These are phyloP conservation scores for Trypoxylon attenuatum DNA, from an alignment of 2,888 invertebrate species.

Conservation along the genomic window DNA sequence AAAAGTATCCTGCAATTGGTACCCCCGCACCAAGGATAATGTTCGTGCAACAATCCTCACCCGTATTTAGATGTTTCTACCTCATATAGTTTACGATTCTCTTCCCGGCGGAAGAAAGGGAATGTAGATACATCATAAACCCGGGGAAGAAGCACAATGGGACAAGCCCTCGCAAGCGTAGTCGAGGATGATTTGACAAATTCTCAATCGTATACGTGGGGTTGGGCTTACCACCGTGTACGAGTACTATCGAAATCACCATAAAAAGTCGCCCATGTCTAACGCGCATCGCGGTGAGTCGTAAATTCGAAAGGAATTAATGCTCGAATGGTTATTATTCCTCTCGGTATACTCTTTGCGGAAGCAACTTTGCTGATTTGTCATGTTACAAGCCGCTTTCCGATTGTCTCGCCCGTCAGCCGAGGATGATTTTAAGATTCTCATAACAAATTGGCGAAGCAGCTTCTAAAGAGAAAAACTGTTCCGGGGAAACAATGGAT, in stretches of 20 bases:
- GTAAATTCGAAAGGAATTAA: constrained; percentile 50
- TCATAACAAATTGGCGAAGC: not conserved
- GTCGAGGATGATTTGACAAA: constrained; percentile 64
- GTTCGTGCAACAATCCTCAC: constrained; percentile 36
- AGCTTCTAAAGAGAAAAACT: not conserved
- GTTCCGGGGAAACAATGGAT: not conserved
- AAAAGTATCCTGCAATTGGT: no score
- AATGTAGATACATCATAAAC: constrained; percentile 55
- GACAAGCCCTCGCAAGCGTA: constrained; percentile 50
- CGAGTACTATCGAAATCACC: constrained; percentile 63
- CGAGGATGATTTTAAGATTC: not conserved
- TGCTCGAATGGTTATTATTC: constrained; percentile 19
- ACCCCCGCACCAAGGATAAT: not conserved
- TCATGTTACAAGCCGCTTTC: not conserved
- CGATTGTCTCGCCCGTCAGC: not conserved
- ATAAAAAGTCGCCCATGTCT: constrained; percentile 57
- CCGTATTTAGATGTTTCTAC: constrained; percentile 69
- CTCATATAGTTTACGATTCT: constrained; percentile 71
- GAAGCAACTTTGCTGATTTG: not conserved
- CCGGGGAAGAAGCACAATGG: constrained; percentile 56
- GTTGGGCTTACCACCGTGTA: constrained; percentile 27
- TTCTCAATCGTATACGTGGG: constrained; percentile 47
- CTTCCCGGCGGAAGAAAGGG: constrained; percentile 55
- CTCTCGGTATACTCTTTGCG: not conserved
- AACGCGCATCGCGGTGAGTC: constrained; percentile 33